Base-by-base conservation (phyloP, 2,888 invertebrate species). In the Hylaea fasciaria region DNA sequence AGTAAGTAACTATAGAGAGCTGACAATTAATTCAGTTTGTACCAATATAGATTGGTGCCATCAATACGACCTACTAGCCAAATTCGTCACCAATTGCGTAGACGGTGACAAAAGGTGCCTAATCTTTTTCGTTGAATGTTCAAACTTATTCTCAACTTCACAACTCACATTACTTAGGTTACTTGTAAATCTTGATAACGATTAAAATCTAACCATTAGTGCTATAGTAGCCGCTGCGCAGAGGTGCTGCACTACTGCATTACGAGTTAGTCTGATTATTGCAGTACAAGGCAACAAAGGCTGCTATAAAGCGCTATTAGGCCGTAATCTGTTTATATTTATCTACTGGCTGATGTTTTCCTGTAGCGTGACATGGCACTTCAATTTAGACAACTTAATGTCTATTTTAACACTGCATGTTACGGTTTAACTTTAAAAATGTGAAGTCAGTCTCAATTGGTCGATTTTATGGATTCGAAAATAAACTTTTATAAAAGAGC, bases 301-400 rank as follows among this genome's bases (percentile, higher is more conserved):
- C 61, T 50, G 63, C 63, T 57, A 66, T 32, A 32, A 32, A 62
- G 68, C 67, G 71, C 74, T 71, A 78, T 78, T 76, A 77, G 58
- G 68, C 55, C 32, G 61, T 73, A 77, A 78, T 78, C 70, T 75
- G 74, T 73, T 75, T 73, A 62, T 73, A 73, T 76, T 74, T 75
- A 74, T 76, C 71, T 76, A 69, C 55, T 63, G 28, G 49, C 43
- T 68, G 65, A 37, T 54, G 49, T 49, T 50, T 37, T 52, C 59
- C 22, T 43, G 64, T 70, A 65, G 70, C 76, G 74, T 74, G 73
- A 45, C 59, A 45, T 46, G 50, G 45, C 35, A 54, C 45, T 55
- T 41, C 28, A 28, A 50, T 65, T 61, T 56, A 55, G 60, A 65
- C 46, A 59, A 57, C 16, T 47, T 57, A 53, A 66, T 61, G 66